These are phyloP conservation scores for Sinotaia quadrata DNA, from an alignment of 2,888 invertebrate genomes.

Conservation along the genomic window DNA sequence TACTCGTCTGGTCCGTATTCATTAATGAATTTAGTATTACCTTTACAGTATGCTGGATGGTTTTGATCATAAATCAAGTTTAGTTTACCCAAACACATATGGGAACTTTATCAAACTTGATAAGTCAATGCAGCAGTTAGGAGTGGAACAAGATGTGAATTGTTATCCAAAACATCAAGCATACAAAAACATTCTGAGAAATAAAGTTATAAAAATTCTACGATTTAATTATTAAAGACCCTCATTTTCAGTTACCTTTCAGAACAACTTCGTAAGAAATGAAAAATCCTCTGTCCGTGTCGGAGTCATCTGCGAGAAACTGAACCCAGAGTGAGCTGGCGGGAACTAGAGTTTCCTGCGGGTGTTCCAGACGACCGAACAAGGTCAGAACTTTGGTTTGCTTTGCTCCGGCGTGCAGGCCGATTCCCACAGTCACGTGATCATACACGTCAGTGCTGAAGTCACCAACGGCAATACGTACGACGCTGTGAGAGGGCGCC, in stretches of 20 bases:
- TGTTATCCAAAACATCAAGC: too few relatives aligned
- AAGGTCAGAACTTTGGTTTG: conserved; percentile 25
- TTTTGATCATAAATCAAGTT: too few relatives aligned
- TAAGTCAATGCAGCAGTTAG: too few relatives aligned
- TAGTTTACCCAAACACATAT: too few relatives aligned
- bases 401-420: conserved; percentile 23
- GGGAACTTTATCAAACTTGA: too few relatives aligned
- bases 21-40: too few relatives aligned
- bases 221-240: too few relatives aligned
- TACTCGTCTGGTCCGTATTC: too few relatives aligned
- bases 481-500: conserved; percentile 35
- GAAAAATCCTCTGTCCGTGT: conserved; percentile 28
- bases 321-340: conserved; percentile 35
- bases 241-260: conserved; percentile 30
- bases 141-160: too few relatives aligned
- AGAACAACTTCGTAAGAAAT: conserved; percentile 30
- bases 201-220: too few relatives aligned
- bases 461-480: conserved; percentile 25
- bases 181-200: too few relatives aligned
- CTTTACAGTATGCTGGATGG: too few relatives aligned
- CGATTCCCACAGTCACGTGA: conserved; percentile 33
- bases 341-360: conserved; percentile 31
- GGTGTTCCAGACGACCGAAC: conserved; percentile 25
- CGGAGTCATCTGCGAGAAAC: conserved; percentile 31
- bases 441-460: conserved; percentile 35